Percentiles rank a stretch among this genome's conserved stretches.
Evolutionary conservation across 2,888 invertebrate species (phyloP).

Genomic region (Gari tellinella): DNA sequence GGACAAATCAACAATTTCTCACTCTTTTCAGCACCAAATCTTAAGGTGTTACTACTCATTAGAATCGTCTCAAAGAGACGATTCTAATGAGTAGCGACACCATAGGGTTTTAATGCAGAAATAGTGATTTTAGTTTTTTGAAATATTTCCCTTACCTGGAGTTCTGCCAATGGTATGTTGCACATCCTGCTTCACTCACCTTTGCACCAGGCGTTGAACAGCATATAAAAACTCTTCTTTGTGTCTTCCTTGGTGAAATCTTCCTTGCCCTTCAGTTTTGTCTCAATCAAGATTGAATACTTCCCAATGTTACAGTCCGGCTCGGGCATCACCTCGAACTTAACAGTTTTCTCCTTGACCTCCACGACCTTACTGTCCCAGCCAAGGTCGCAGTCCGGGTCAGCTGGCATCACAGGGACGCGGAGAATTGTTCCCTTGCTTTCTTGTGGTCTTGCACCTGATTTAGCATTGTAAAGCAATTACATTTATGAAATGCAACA

Average conservation of each 20-base stretch:
- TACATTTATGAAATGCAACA: too few species aligned
- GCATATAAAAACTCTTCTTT: constrained; percentile 89
- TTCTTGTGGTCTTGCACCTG: constrained; percentile 75
- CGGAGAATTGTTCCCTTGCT: constrained; percentile 76
- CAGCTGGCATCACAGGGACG: constrained; percentile 45
- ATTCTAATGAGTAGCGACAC: too few species aligned
- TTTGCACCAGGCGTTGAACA: constrained; percentile 96
- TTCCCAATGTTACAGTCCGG: constrained; percentile 73
- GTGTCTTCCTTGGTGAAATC: constrained; percentile 61
- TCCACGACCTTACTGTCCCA: constrained; percentile 51
- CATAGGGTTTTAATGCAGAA: too few species aligned
- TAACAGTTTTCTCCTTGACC: constrained; percentile 44
- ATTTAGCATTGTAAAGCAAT: too few species aligned
- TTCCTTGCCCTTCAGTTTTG: constrained; percentile 54
- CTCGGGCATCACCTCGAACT: constrained; percentile 56
- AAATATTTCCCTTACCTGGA: too few species aligned
- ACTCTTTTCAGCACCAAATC: too few species aligned
- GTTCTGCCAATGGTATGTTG: too few species aligned
- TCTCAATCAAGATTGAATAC: constrained; percentile 74
- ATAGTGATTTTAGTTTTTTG: too few species aligned
- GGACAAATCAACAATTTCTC: too few species aligned
- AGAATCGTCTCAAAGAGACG: too few species aligned
- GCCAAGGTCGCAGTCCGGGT: constrained; percentile 20
- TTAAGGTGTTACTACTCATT: too few species aligned
- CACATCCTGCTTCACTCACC: constrained; percentile 86